These are phyloP conservation scores for Catonia carolina DNA, from an alignment of 2,888 invertebrate genomes.

Conservation along the genomic window DNA sequence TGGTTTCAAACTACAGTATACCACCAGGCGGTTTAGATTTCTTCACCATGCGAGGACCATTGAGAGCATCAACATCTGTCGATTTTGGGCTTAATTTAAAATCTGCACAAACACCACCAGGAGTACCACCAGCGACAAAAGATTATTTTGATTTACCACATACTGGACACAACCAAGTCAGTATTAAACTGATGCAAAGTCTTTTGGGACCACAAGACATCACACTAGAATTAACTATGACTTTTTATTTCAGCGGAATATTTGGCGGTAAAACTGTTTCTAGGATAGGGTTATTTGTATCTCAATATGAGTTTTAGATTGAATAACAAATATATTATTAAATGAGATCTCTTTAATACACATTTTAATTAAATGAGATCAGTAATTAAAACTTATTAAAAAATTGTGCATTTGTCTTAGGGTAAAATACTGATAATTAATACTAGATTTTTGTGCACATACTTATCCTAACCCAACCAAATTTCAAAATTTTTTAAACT, in stretches of 20 bases:
- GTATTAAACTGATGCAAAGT: conserved; percentile 64
- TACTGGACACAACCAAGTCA: conserved; percentile 56
- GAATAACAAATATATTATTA: too few species aligned
- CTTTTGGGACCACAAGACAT: conserved; percentile 87
- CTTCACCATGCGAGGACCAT: conserved; percentile 82
- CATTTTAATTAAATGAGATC: too few species aligned
- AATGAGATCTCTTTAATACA: too few species aligned
- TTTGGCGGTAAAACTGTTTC: conserved; percentile 80
- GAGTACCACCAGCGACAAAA: conserved; percentile 47
- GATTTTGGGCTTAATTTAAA: conserved; percentile 65
- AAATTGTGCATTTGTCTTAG: too few species aligned
- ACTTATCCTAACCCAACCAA: too few species aligned
- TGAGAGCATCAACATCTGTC: conserved; percentile 60
- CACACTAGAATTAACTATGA: conserved; percentile 80
- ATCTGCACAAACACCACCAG: conserved; percentile 12
- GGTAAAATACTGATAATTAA: too few species aligned
- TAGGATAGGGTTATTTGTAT: conserved; percentile 77
- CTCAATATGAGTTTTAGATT: conserved; percentile 69
- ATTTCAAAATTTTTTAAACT: too few species aligned
- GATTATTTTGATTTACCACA: conserved; percentile 63
- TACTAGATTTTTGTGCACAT: too few species aligned
- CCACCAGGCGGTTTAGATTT: conserved; percentile 62
- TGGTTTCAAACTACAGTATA: conserved; percentile 75
- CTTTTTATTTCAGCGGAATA: conserved; percentile 62
- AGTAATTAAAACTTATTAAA: too few species aligned